phyloP scores from a whole-genome alignment of 2,797 vertebrate genomes.

The Periparus ater region DNA sequence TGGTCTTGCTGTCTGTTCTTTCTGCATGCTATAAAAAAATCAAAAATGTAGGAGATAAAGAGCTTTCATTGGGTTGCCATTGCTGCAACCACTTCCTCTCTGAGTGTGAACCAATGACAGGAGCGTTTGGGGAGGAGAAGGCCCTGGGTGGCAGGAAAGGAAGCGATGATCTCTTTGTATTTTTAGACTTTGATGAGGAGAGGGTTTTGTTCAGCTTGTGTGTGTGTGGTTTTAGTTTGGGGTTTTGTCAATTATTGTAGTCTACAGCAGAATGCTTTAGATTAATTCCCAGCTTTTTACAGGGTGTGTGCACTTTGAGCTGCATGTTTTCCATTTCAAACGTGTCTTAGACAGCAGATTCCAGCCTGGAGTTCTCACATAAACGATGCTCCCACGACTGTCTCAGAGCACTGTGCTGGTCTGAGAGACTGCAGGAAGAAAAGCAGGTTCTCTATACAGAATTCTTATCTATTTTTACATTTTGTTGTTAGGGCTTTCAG shows the following conservation, averaged over 20 bases:
- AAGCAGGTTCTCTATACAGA: neutral
- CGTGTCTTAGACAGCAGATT: neutral
- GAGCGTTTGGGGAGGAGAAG: neutral
- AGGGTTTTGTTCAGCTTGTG: neutral
- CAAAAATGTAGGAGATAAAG: neutral
- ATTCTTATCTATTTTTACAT: constrained; percentile 18
- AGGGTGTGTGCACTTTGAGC: neutral
- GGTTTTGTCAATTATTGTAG: neutral
- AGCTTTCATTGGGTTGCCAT: neutral
- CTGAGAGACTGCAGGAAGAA: neutral
- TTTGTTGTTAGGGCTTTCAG: constrained; percentile 9
- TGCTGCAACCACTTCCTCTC: constrained; percentile 8
- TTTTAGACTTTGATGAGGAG: neutral
- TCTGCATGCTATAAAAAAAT: neutral
- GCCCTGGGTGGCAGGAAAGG: neutral
- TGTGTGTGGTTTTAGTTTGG: neutral
- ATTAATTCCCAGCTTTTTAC: neutral
- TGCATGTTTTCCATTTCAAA: neutral
- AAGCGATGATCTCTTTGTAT: neutral
- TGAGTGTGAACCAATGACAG: neutral
- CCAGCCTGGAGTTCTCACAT: neutral
- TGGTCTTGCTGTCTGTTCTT: neutral
- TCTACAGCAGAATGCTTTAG: neutral
- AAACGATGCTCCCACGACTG: neutral
- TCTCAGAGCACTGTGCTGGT: neutral